Conservation (phyloP, 2,113 vertebrate species). For the Ifrita kowaldi region DNA sequence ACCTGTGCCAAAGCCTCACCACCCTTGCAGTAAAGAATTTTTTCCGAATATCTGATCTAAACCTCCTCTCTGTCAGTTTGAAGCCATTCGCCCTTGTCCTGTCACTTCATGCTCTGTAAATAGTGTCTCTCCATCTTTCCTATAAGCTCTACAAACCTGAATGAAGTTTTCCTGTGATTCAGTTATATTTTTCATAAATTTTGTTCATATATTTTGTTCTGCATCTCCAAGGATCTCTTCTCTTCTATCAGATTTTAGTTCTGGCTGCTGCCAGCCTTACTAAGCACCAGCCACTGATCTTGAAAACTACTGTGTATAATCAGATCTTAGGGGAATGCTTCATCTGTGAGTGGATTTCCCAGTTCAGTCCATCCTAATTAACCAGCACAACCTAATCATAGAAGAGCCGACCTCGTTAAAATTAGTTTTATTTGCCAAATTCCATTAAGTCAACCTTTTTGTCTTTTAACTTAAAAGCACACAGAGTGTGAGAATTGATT, state of each 20-base stretch:
- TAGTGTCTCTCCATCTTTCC: not conserved
- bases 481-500: not conserved
- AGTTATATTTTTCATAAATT: not conserved
- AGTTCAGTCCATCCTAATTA: not conserved
- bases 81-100: accelerated
- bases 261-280: not conserved
- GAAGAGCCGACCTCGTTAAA: not conserved
- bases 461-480: not conserved
- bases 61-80: not conserved
- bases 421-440: not conserved
- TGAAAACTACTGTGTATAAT: not conserved
- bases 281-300: not conserved
- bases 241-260: not conserved
- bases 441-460: not conserved
- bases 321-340: not conserved
- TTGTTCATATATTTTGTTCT: not conserved
- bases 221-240: not conserved
- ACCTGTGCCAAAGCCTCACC: not conserved
- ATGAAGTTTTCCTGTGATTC: not conserved
- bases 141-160: not conserved
- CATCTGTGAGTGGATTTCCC: not conserved
- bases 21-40: not conserved
- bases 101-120: not conserved
- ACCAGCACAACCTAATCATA: not conserved
- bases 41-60: not conserved